Base-by-base conservation (phyloP, 1,140 invertebrate species). In the Drosophila ficusphila region DNA sequence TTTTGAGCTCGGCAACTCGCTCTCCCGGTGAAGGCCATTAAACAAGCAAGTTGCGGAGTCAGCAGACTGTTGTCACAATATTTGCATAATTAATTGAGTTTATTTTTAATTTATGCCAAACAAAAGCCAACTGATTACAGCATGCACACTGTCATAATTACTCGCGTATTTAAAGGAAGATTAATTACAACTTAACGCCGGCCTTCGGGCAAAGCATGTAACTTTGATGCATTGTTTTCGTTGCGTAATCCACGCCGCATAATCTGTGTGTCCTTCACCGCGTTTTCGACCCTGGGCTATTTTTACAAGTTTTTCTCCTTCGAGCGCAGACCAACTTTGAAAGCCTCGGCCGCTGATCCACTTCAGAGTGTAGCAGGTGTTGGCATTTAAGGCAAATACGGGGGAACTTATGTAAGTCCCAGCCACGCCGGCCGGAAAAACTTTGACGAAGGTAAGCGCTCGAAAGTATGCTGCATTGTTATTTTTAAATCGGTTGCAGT, bases 11-110 rank as follows among this genome's bases (percentile, higher is more conserved):
- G 16, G 11, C 16, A 39, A 3, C 36, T 14, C 75, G 70, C 38
- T 64, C 46, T 62, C 21, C 19, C 46, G 48, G 49, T 38, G 36
- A 54, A 11, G 8, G 16, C 11, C 21, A 56, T 56, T 68, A 42
- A 52, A 57, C 46, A 68, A 42, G 60, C 51, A 62, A 61, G 42
- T 57, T 27, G n/a, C 9, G 4, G 11, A 19, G 14, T 51, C 33
- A 39, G 6, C 38, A 21, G 19, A 62, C 34, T 76, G 60, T 54
- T 76, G 62, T 36, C 61, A 73, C 58, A 76, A 81, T 74, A 81
- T 86, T 86, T 88, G 68, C 81, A 86, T 86, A 75, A 88, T 86
- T 86, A 88, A 86, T 88, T 77, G 72, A 69, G 82, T 86, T 86
- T 81, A 81, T 77, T 86, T 86, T 86, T 86, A 81, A 88, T 88